These are phyloP conservation scores for Leucopternis melanops DNA, from an alignment of 2,113 vertebrate species.

Conservation along the genomic window DNA sequence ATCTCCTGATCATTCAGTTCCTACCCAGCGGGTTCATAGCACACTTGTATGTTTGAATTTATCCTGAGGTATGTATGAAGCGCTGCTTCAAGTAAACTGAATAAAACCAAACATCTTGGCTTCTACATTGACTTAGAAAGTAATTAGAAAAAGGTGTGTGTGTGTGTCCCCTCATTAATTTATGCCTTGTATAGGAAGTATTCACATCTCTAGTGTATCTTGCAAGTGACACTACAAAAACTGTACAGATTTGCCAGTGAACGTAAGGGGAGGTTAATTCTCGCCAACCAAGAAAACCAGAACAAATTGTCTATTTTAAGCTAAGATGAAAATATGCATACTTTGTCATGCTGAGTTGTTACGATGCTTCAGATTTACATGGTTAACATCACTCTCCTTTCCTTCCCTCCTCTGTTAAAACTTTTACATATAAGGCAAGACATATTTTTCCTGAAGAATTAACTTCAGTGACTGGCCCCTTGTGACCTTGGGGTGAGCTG, in stretches of 20 bases:
- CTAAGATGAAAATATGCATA: not conserved
- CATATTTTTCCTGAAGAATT: not conserved
- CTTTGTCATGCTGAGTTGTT: not conserved
- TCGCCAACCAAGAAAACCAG: not conserved
- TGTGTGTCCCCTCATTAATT: not conserved
- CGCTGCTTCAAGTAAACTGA: not conserved
- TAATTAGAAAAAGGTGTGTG: not conserved
- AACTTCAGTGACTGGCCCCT: not conserved
- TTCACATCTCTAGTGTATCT: not conserved
- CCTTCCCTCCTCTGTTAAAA: not conserved
- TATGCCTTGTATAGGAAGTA: not conserved
- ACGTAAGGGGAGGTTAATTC: not conserved
- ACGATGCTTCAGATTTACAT: not conserved
- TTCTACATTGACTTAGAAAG: not conserved
- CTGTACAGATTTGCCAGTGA: not conserved
- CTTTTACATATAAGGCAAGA: not conserved
- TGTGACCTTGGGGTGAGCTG: not conserved
- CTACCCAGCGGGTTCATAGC: not conserved
- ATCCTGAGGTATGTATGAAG: not conserved
- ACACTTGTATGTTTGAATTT: not conserved
- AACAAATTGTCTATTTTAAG: not conserved
- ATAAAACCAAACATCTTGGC: not conserved
- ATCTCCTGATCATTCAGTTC: not conserved
- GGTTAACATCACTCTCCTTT: not conserved
- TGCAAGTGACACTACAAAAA: not conserved